These are phyloP conservation scores for Lithobates pipiens DNA, from an alignment of 2,797 vertebrate species.

Conservation along the genomic window DNA sequence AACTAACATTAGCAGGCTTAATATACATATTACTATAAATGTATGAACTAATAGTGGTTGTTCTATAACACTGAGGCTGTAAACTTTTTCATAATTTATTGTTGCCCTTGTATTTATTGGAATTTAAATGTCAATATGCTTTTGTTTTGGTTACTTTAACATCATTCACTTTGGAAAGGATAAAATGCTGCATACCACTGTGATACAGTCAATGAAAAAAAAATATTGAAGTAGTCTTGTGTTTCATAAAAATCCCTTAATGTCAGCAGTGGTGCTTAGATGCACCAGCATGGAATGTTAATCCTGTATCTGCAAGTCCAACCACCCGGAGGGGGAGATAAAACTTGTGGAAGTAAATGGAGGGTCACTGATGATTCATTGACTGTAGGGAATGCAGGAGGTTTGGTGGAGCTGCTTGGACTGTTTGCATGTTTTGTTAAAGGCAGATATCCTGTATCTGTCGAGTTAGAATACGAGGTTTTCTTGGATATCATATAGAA, in stretches of 20 bases:
- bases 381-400: background rate
- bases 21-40: too few species aligned
- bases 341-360: conserved; percentile 57
- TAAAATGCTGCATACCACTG: background rate
- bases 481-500: too few species aligned
- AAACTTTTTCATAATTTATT: too few species aligned
- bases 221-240: background rate
- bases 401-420: background rate
- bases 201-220: background rate
- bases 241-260: background rate
- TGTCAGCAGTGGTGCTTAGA: background rate
- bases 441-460: background rate
- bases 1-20: too few species aligned
- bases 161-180: background rate
- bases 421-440: background rate
- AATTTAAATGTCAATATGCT: too few species aligned
- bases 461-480: too few species aligned
- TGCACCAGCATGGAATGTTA: conserved; percentile 23
- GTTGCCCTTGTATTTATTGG: too few species aligned
- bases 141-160: background rate
- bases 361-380: background rate
- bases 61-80: too few species aligned
- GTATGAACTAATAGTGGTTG: too few species aligned
- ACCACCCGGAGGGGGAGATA: conserved; percentile 8
- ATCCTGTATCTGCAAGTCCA: conserved; percentile 15